Percentiles rank a stretch among this genome's conserved stretches.
Evolutionary conservation across 37 sponge, comb jelly and placozoan genomes (phyloP).

Genomic region (Theonella swinhoei): DNA sequence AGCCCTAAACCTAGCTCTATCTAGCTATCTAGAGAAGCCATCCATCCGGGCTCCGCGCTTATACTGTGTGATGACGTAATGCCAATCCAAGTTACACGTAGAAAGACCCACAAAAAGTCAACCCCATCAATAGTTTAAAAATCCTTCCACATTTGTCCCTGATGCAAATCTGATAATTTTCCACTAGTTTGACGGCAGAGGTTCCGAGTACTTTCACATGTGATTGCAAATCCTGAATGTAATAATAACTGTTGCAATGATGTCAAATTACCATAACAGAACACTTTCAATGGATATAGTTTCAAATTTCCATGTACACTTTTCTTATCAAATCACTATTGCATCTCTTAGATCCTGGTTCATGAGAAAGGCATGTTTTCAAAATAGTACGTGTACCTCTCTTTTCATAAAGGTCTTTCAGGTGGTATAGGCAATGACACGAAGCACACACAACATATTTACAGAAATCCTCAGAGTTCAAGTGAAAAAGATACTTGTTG

Average conservation of each 20-base stretch:
- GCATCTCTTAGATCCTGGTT: neutral
- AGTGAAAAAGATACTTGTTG: too few species aligned
- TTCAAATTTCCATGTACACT: neutral
- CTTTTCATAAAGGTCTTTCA: neutral
- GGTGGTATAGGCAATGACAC: constrained; percentile 7
- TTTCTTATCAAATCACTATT: constrained; percentile 16
- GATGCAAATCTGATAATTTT: constrained; percentile 6
- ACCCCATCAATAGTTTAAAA: neutral
- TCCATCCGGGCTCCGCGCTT: too few species aligned
- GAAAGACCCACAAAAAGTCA: too few species aligned
- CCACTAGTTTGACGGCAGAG: too few species aligned
- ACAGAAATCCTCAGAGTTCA: neutral
- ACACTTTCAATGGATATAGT: constrained; percentile 11
- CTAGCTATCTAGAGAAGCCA: too few species aligned
- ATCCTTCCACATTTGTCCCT: constrained; percentile 34
- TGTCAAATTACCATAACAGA: constrained; percentile 22
- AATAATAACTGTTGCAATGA: constrained; percentile 10
- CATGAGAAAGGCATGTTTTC: too few species aligned
- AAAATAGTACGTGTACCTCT: too few species aligned
- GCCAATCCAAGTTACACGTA: too few species aligned
- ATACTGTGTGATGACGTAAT: too few species aligned
- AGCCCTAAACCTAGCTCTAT: too few species aligned
- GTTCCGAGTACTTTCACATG: too few species aligned
- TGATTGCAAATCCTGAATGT: constrained; percentile 8
- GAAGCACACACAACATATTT: constrained; percentile 8